Evolutionary conservation across 2,888 invertebrate genomes (phyloP).

Genomic region (Lymantria monacha): DNA sequence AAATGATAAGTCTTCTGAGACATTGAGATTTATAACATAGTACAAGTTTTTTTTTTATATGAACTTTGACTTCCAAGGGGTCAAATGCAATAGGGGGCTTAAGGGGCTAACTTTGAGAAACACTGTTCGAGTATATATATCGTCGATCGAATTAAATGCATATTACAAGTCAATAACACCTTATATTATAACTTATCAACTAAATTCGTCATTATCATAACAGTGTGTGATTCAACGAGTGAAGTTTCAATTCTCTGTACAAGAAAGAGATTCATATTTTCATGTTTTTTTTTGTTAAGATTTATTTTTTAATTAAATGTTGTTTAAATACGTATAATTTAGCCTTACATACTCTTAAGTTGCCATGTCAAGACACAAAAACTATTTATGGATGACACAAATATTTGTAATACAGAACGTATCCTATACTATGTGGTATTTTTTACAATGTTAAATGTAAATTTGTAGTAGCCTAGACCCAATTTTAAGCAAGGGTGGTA

Average conservation of each 20-base stretch:
- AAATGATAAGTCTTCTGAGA: too few species aligned
- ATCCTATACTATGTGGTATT: too few species aligned
- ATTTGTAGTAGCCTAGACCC: too few species aligned
- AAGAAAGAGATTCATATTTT: constrained; percentile 25
- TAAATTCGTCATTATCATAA: constrained; percentile 15
- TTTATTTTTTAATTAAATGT: constrained; percentile 2
- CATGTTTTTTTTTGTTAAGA: constrained; percentile 15
- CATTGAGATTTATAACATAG: too few species aligned
- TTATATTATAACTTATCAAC: constrained; percentile 18
- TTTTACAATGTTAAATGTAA: too few species aligned
- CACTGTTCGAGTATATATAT: not conserved
- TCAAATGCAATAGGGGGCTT: not conserved
- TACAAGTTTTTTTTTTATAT: too few species aligned
- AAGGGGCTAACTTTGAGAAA: not conserved
- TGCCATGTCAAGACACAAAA: too few species aligned
- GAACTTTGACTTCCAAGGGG: too few species aligned
- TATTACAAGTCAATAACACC: constrained; percentile 12
- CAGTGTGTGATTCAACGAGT: constrained; percentile 31
- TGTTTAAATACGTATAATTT: not conserved
- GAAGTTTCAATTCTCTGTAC: constrained; percentile 17
- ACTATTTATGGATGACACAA: too few species aligned
- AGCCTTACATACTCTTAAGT: too few species aligned
- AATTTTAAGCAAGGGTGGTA: too few species aligned
- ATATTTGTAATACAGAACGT: too few species aligned
- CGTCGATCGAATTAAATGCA: constrained; percentile 26